phyloP scores from a whole-genome alignment of 2,113 vertebrate genomes.

The Phainopepla nitens region DNA sequence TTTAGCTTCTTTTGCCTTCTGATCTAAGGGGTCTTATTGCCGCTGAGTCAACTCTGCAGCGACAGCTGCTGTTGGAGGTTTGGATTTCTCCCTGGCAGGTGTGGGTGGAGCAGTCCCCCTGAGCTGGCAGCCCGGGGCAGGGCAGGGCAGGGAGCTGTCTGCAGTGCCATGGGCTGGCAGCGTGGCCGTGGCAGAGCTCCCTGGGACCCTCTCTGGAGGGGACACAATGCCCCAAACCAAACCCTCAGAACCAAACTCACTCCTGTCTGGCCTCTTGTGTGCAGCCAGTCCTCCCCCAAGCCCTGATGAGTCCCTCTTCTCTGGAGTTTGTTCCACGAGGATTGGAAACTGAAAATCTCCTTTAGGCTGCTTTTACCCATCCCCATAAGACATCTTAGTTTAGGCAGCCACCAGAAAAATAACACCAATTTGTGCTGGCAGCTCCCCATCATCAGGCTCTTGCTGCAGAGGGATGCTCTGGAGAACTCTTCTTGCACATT shows the following conservation, averaged over 20 bases:
- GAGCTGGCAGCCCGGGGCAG: neutral
- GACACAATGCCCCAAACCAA: neutral
- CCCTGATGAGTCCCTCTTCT: neutral
- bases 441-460: neutral
- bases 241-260: neutral
- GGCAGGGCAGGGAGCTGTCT: neutral
- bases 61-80: too few species aligned
- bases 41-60: too few species aligned
- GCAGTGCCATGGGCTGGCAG: rapidly evolving
- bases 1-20: too few species aligned
- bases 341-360: neutral
- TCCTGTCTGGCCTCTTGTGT: neutral
- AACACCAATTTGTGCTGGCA: neutral
- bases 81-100: neutral
- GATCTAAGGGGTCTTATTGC: too few species aligned
- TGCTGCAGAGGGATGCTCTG: neutral
- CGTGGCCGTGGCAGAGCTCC: rapidly evolving
- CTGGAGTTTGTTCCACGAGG: neutral
- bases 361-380: neutral
- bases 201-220: too few species aligned
- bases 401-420: neutral
- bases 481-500: neutral
- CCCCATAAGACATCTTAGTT: neutral
- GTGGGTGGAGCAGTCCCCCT: rapidly evolving
- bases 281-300: neutral